Evolutionary conservation across 1,140 invertebrate genomes (phyloP).

Genomic region (Gryllus bimaculatus): DNA sequence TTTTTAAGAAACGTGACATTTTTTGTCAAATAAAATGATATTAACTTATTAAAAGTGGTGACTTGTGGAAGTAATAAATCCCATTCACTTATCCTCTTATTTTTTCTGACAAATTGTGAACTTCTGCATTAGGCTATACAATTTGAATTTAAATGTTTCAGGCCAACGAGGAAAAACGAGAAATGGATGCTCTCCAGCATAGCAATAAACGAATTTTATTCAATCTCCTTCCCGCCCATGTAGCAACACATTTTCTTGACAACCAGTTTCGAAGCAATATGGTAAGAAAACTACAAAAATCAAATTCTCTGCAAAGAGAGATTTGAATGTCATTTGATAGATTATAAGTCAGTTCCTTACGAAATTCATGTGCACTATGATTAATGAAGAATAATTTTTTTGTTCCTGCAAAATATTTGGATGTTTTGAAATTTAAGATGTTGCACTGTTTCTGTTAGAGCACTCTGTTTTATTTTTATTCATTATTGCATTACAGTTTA

Average conservation of each 20-base stretch:
- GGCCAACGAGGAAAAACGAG: conserved; percentile 78
- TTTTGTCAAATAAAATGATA: background rate
- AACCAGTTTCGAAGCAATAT: conserved; percentile 80
- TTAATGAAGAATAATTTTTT: too few relatives aligned
- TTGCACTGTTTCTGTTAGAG: too few relatives aligned
- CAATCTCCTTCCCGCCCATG: conserved; percentile 86
- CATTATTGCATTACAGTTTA: background rate
- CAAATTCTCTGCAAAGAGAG: too few relatives aligned
- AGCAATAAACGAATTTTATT: conserved; percentile 83
- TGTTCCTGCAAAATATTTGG: too few relatives aligned
- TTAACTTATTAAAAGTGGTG: background rate
- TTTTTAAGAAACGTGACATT: background rate
- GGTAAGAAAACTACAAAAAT: conserved; percentile 41
- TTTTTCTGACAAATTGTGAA: too few relatives aligned
- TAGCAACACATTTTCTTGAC: conserved; percentile 86
- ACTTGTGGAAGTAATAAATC: background rate
- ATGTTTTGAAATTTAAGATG: too few relatives aligned
- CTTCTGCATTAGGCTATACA: too few relatives aligned
- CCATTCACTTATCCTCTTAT: too few relatives aligned
- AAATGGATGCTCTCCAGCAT: conserved; percentile 82
- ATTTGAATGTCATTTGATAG: too few relatives aligned
- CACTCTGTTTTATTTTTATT: too few relatives aligned
- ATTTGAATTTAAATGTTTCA: conserved; percentile 32
- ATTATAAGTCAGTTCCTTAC: too few relatives aligned
- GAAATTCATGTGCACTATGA: too few relatives aligned